Percentiles rank a stretch among this genome's conserved stretches.
Evolutionary conservation across 2,888 invertebrate species (phyloP).

Genomic region (Agrochola litura): DNA sequence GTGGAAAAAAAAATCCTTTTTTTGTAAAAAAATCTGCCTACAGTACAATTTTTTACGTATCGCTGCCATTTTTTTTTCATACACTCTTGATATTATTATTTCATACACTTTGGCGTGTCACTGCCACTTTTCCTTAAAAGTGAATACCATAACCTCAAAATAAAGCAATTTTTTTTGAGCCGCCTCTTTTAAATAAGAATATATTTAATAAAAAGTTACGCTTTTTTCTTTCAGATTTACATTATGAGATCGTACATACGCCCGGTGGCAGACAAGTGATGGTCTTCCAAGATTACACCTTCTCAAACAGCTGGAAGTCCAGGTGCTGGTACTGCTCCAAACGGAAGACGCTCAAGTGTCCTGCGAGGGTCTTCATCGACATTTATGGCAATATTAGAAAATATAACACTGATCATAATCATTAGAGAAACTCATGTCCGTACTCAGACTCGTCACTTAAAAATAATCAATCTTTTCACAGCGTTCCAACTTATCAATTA

Average conservation of each 20-base stretch:
- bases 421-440: conserved; percentile 34
- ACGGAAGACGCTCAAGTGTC: conserved; percentile 67
- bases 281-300: conserved; percentile 70
- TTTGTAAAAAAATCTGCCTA: too few relatives aligned
- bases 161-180: too few relatives aligned
- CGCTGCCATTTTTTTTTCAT: too few relatives aligned
- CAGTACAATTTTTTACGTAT: too few relatives aligned
- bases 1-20: too few relatives aligned
- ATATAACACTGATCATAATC: conserved; percentile 69
- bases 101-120: too few relatives aligned
- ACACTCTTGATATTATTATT: too few relatives aligned
- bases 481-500: too few relatives aligned
- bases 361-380: conserved; percentile 69
- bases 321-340: conserved; percentile 76
- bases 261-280: conserved; percentile 58
- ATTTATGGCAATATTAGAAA: conserved; percentile 64
- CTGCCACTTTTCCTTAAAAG: too few relatives aligned
- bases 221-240: conserved; percentile 27
- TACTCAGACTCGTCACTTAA: not conserved
- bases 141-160: too few relatives aligned
- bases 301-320: conserved; percentile 72
- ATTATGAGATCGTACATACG: conserved; percentile 53
- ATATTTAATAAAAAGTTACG: not conserved
- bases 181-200: too few relatives aligned
- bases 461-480: not conserved